A percentile compares a stretch with the other conserved stretches of the same genome.
Evolutionary conservation across 2,797 vertebrate genomes (phyloP).

Genomic region (Loriculus beryllinus): DNA sequence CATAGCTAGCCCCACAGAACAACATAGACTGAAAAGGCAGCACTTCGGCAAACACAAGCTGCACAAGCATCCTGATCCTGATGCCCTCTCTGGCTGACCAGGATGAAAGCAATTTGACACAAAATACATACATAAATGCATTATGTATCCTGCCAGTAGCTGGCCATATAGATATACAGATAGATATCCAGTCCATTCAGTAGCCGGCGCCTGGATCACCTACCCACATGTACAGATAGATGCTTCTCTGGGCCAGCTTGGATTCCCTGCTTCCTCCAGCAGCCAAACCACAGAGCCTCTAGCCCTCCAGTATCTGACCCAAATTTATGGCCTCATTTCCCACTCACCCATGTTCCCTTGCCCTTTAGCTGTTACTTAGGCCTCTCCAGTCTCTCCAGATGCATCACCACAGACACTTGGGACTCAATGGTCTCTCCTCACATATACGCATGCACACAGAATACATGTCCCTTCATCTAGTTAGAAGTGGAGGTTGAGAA

Average conservation of each 20-base stretch:
- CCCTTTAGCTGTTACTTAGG: not conserved
- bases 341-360: not conserved
- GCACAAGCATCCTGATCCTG: not conserved
- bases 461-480: not conserved
- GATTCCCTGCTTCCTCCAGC: not conserved
- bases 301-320: not conserved
- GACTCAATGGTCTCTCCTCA: too few relatives aligned
- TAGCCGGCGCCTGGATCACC: not conserved
- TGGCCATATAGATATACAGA: not conserved
- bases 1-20: not conserved
- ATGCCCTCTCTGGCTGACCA: not conserved
- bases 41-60: not conserved
- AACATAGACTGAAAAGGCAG: accelerated
- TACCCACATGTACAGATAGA: not conserved
- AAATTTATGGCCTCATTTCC: not conserved
- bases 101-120: not conserved
- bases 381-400: not conserved
- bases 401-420: not conserved
- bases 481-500: not conserved
- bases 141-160: not conserved
- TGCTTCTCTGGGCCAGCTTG: not conserved
- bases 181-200: not conserved
- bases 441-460: not conserved
- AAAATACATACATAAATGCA: not conserved
- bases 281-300: not conserved